A percentile compares a stretch with the other conserved stretches of the same genome.
These are phyloP conservation scores for Liposcelis brunnea DNA, from an alignment of 2,888 invertebrate genomes.

Conservation along the genomic window DNA sequence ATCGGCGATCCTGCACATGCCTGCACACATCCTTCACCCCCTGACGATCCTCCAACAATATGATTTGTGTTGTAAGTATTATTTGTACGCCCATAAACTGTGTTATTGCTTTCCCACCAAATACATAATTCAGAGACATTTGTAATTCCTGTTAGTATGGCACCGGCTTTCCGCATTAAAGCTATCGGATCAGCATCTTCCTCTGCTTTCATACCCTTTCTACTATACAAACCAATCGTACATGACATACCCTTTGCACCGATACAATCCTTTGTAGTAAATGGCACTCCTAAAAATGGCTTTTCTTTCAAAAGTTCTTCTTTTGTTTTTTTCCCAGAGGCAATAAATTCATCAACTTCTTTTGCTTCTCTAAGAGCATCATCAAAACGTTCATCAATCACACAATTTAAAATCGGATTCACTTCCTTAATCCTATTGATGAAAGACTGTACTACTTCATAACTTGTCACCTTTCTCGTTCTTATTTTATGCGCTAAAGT, in stretches of 20 bases:
- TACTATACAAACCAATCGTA: neutral
- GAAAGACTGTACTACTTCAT: slow-evolving; percentile 51
- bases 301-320: slow-evolving; percentile 36
- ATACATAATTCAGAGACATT: slow-evolving; percentile 88
- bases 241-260: slow-evolving; percentile 43
- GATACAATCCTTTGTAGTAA: slow-evolving; percentile 82
- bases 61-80: slow-evolving; percentile 82
- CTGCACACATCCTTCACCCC: slow-evolving; percentile 43
- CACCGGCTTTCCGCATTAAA: slow-evolving; percentile 60
- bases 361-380: slow-evolving; percentile 63
- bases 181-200: slow-evolving; percentile 66
- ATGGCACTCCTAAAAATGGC: slow-evolving; percentile 81
- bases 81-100: slow-evolving; percentile 69
- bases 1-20: slow-evolving; percentile 68
- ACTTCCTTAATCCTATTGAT: slow-evolving; percentile 60
- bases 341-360: slow-evolving; percentile 49
- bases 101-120: slow-evolving; percentile 83
- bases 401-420: slow-evolving; percentile 63
- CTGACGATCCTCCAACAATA: slow-evolving; percentile 86
- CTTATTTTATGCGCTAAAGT: slow-evolving; percentile 49
- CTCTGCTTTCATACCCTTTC: slow-evolving; percentile 41
- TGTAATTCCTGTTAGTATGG: slow-evolving; percentile 71
- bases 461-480: slow-evolving; percentile 36
- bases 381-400: slow-evolving; percentile 63
- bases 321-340: slow-evolving; percentile 35